Base-by-base conservation (phyloP, 1,140 invertebrate species). In the Sinonovacula constricta region DNA sequence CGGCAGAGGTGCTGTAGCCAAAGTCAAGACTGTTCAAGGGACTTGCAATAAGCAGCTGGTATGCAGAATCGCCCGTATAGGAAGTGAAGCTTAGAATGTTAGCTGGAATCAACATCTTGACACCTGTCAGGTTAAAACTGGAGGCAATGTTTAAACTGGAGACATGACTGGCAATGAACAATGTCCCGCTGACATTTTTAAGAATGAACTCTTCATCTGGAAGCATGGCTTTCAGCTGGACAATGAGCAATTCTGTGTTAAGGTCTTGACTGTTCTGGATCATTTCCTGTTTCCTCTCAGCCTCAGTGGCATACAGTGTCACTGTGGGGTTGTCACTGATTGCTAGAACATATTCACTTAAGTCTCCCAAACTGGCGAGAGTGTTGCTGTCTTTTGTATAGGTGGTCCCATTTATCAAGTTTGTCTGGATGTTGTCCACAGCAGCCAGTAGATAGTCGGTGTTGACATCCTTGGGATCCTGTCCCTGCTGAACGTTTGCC, bases 1-100 rank as follows among this genome's bases (percentile, higher is more conserved):
- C 22, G 0, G 24, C 59, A 34, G 53, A 26, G n/a, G 2, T 56
- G 1, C 34, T 59, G 66, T 70, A 83, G 26, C 83, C 84, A 80
- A 81, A 88, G n/a, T 85, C 83, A 62, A 70, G 87, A 14, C 83
- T 85, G 65, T 85, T 88, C 15, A 78, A 18, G 14, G 59, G 22
- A 3, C 60, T 66, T 7, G 63, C 71, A 34, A 77, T 75, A 4
- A 81, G 34, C 1, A 85, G 63, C 63, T 86, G 82, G 24, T 83
- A 81, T 0, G 86, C 60, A 62, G 85, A 84, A 7, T 49, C 31
- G 12, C 77, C 66, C 10, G 62, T 49, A 1, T 54, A 36, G 14
- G 70, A 45, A 5, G 70, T 49, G 12, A 66, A 53, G 14, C 53
- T 15, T 4, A 86, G 56, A 14, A 67, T 33, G 45, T 71, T 36